These are phyloP conservation scores for Girardinichthys multiradiatus DNA, from an alignment of 2,113 vertebrate species.

Conservation along the genomic window DNA sequence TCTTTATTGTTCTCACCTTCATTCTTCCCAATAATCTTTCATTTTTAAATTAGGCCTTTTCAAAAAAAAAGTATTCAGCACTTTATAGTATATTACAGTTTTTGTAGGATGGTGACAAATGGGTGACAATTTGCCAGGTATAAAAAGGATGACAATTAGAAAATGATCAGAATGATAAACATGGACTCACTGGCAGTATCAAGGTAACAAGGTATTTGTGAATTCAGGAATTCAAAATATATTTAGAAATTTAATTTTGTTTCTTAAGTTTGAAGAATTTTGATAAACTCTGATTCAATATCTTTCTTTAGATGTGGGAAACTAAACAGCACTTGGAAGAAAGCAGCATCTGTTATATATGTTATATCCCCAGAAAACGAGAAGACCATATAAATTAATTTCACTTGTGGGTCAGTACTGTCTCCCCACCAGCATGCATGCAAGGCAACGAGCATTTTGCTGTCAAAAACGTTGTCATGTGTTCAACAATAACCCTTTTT, in stretches of 20 bases:
- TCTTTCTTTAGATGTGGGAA: no score
- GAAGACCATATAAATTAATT: no score
- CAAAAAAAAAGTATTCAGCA: neutral
- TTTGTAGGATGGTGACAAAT: neutral
- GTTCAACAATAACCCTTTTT: no score
- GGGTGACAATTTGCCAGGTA: neutral
- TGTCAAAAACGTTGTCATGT: no score
- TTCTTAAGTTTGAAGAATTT: no score
- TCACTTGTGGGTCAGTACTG: no score
- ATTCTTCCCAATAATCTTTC: neutral
- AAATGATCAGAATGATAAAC: neutral
- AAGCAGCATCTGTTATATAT: no score
- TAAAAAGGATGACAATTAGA: neutral
- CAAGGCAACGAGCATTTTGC: neutral
- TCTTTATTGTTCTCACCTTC: neutral
- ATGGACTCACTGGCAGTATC: neutral
- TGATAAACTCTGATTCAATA: no score
- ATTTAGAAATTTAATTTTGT: no score
- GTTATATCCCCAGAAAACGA: no score
- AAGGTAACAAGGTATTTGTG: neutral
- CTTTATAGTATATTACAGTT: neutral
- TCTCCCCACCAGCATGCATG: neutral
- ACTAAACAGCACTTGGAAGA: no score
- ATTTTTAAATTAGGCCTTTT: neutral
- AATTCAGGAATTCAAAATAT: no score